Conservation (phyloP, 2,113 vertebrate species). For the Morone saxatilis region DNA sequence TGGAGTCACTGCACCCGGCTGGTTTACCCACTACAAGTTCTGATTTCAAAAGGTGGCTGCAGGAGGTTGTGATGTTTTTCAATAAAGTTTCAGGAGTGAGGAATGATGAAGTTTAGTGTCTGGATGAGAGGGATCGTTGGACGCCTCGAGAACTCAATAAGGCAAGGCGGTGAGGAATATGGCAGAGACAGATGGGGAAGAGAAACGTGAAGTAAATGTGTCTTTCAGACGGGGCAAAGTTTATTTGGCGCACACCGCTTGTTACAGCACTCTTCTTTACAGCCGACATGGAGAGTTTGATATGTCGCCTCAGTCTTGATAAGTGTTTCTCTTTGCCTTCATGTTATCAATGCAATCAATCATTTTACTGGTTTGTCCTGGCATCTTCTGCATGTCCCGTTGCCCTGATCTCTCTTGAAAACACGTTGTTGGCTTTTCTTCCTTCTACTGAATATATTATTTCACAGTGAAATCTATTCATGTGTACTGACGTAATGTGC, state of each 20-base stretch:
- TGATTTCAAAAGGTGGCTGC: constrained; percentile 20
- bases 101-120: constrained; percentile 53
- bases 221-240: background rate
- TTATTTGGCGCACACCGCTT: background rate
- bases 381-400: background rate
- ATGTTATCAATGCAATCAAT: background rate
- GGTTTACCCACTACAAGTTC: constrained; percentile 16
- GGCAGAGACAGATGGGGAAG: background rate
- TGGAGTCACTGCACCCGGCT: background rate
- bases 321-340: background rate
- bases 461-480: background rate
- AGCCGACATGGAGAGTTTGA: background rate
- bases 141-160: constrained; percentile 38
- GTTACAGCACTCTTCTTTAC: background rate
- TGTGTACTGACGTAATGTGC: background rate
- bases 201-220: constrained; percentile 18
- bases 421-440: background rate
- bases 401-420: background rate
- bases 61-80: constrained; percentile 17
- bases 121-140: constrained; percentile 47
- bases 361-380: background rate
- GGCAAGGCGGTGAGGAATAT: constrained; percentile 13
- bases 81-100: constrained; percentile 31
- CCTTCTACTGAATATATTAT: background rate
- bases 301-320: background rate